Base-by-base conservation (phyloP, 2,797 vertebrate species). In the Atherinosoma microstoma region DNA sequence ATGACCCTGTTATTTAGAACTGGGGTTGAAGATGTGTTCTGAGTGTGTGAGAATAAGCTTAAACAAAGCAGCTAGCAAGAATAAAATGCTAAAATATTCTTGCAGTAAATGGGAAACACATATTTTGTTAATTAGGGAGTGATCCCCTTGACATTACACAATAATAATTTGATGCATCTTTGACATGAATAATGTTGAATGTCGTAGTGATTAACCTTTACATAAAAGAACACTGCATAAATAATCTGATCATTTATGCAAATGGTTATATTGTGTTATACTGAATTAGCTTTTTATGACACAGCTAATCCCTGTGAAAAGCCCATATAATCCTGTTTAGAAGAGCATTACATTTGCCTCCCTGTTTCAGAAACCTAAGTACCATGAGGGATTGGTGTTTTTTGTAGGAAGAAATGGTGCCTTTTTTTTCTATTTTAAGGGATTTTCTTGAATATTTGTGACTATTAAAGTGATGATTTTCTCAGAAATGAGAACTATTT, bases 241-340 rank as follows among this genome's bases (percentile, higher is more conserved):
- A 13, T 60, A 58, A 82, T 84, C 53, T 30, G 34, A 58, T 74
- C 29, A 67, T 73, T 67, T 67, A 62, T 67, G 61, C 2, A 64
- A 73, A 70, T 58, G 9, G 32, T 57, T 66, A 67, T 54, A 54
- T 83, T 88, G 76, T 85, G 68, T 79, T 65, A 78, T 71, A 83
- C 38, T 76, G 68, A 73, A 81, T 83, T 83, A 73, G 45, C 54
- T 75, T 51, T 60, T 61, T 84, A 74, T 69, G 54, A 84, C 76
- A 73, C 75, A 67, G 68, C 60, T 85, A 81, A 91, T 91, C 84
- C 76, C 71, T 79, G 59, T 81, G 20, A 82, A 84, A 83, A 89
- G 82, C 83, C 82, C 34, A 24, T 53, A 16, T 87, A 89, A 92
- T 91, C 83, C 83, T 70, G 10, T 89, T 90, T 73, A 73, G 79